phyloP scores from a whole-genome alignment of 2,797 vertebrate genomes.

The Lutjanus campechanus region DNA sequence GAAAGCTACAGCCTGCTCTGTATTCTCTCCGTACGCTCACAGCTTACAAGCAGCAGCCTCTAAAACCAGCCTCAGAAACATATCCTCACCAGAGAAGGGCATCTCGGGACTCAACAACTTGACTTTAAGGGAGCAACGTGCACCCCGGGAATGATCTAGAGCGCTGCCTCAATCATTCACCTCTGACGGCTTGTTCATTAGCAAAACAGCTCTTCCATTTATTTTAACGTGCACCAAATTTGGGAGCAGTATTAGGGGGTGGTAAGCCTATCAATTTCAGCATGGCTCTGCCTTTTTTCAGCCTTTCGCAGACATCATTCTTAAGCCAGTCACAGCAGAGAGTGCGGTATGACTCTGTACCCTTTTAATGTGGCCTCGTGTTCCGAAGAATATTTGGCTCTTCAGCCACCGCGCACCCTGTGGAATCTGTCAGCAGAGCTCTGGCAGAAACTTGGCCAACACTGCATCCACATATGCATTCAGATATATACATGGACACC shows the following conservation, averaged over 20 bases:
- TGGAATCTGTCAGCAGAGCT: conserved; percentile 57
- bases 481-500: conserved; percentile 25
- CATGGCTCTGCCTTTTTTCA: conserved; percentile 19
- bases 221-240: conserved; percentile 51
- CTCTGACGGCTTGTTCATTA: conserved; percentile 64
- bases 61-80: conserved; percentile 44
- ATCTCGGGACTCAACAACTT: conserved; percentile 48
- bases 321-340: conserved; percentile 51
- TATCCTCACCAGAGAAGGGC: conserved; percentile 26
- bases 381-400: conserved; percentile 65
- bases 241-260: conserved; percentile 35
- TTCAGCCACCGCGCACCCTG: conserved; percentile 32
- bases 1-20: conserved; percentile 43
- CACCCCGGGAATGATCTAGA: conserved; percentile 43
- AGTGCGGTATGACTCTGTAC: conserved; percentile 22
- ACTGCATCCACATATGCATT: conserved; percentile 17
- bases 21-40: conserved; percentile 41
- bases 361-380: conserved; percentile 60
- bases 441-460: conserved; percentile 50
- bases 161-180: conserved; percentile 56
- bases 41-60: conserved; percentile 24
- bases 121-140: conserved; percentile 51
- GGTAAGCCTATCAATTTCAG: conserved; percentile 56
- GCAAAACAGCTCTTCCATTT: conserved; percentile 62
- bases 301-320: conserved; percentile 47